Base-by-base conservation (phyloP, 2,888 invertebrate species). In the Eugnorisma glareosa region DNA sequence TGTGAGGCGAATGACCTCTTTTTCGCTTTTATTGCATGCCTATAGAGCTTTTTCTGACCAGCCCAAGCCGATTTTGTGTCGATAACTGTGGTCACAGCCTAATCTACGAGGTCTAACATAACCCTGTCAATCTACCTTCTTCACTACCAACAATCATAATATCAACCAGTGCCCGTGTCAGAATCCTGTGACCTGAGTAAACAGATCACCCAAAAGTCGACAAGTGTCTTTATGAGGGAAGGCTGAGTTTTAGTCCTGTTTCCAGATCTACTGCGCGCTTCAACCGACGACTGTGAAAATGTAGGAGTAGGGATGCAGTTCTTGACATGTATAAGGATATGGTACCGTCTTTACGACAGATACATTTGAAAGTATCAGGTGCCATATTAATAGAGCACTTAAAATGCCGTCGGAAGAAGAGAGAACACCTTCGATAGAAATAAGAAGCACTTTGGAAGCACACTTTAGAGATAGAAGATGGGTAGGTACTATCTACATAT, bases 291-390 rank as follows among this genome's bases (percentile, higher is more conserved):
- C 37, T 54, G 15, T 31, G 11, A 40, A 40, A 57, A 51, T 18
- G 24, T 37, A 37, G 18, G 11, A 57, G 11, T 18, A 40, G 13
- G 51, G 5, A 28, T 51, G 18, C 28, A 77, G 8, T 24, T 45
- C 43, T 54, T 28, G 15, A 40, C 31, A 35, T 31, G 24, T 24
- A n/a, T 45, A 21, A 10, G 5, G 1, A 21, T 75, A 48, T 11
- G n/a, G 31, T 48, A n/a, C 18, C 15, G n/a, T n/a, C 3, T 63
- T 51, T 10, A 7, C 35, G 10, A 45, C 54, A 28, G 43, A 54
- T 24, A 67, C 11, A 10, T 79, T n/a, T 69, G 8, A 59, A 79
- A 48, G 21, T n/a, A 48, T n/a, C 10, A 57, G 45, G 1, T 48
- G 15, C n/a, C 1, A 43, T 28, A 35, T 13, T 51, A 51, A 43